Percentiles rank a stretch among this genome's conserved stretches.
Conservation (phyloP, 2,888 invertebrate genomes). For the Acanthacorydalis orientalis region DNA sequence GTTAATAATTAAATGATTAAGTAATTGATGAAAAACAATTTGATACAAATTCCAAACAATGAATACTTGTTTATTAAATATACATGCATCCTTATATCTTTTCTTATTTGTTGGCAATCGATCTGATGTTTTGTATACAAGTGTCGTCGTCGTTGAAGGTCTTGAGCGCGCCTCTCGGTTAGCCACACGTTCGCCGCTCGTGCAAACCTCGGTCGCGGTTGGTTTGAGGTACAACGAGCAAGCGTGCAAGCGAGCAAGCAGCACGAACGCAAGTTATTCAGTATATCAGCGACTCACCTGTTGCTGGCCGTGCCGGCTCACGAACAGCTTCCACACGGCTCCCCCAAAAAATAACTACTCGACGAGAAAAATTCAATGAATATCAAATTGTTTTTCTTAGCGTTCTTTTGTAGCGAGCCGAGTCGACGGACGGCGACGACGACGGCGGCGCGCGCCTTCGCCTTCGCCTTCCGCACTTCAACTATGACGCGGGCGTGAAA, state of each 20-base stretch:
- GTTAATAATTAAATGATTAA: no score
- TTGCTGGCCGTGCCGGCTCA: slow-evolving; percentile 2
- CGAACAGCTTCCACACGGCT: background rate
- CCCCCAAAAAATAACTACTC: slow-evolving; percentile 15
- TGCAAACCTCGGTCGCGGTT: background rate
- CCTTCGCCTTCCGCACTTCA: no score
- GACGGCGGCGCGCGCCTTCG: no score
- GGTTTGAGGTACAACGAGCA: background rate
- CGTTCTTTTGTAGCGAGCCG: background rate
- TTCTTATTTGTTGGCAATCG: no score
- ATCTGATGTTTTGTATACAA: background rate
- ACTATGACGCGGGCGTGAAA: no score
- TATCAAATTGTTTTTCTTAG: slow-evolving; percentile 16
- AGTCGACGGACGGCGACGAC: no score
- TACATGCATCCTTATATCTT: no score
- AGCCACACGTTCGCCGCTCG: background rate
- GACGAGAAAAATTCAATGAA: slow-evolving; percentile 23
- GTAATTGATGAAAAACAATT: no score
- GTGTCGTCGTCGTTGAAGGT: no score
- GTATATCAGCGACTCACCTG: slow-evolving; percentile 5
- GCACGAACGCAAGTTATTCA: background rate
- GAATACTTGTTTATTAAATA: no score
- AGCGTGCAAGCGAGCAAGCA: background rate
- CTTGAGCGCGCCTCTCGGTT: no score
- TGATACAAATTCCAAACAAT: no score